A percentile compares a stretch with the other conserved stretches of the same genome.
phyloP scores from a whole-genome alignment of 2,888 invertebrate species.

The Drosophila macrospina region DNA sequence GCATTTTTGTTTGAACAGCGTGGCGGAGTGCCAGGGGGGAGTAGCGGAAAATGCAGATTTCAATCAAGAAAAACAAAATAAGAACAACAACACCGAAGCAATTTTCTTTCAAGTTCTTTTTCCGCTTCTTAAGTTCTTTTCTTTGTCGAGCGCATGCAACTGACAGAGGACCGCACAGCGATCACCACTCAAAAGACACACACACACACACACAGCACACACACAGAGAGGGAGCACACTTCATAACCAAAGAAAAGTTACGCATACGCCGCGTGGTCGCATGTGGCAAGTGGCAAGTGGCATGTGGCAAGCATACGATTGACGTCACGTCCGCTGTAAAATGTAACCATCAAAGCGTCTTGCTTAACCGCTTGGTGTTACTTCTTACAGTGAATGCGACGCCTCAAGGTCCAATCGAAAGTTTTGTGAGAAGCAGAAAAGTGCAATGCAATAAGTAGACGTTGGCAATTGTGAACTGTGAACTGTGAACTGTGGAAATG shows the following conservation, averaged over 20 bases:
- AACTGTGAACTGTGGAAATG: conserved; percentile 27
- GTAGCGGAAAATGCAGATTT: conserved; percentile 41
- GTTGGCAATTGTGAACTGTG: conserved; percentile 8
- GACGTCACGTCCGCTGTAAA: conserved; percentile 92
- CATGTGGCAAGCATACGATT: conserved; percentile 18
- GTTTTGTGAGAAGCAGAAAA: background rate
- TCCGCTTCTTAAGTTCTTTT: background rate
- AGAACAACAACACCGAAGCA: background rate
- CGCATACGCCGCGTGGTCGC: conserved; percentile 42
- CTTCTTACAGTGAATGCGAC: conserved; percentile 97
- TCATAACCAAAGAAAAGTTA: conserved; percentile 12
- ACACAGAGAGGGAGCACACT: background rate
- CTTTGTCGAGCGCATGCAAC: conserved; percentile 24
- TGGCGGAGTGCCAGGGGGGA: too few relatives aligned
- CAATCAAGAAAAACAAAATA: conserved; percentile 35
- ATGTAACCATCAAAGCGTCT: conserved; percentile 93
- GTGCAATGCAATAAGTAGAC: conserved; percentile 7
- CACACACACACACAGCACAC: conserved; percentile 1
- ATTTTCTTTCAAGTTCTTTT: conserved; percentile 43
- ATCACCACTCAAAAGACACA: conserved; percentile 4
- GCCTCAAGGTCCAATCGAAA: conserved; percentile 6
- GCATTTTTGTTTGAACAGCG: conserved; percentile 11
- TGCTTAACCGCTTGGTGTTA: conserved; percentile 94
- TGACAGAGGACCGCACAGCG: conserved; percentile 34
- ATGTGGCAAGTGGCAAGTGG: conserved; percentile 11